phyloP scores from a whole-genome alignment of 1,140 invertebrate species.

The Calycopis cecrops region DNA sequence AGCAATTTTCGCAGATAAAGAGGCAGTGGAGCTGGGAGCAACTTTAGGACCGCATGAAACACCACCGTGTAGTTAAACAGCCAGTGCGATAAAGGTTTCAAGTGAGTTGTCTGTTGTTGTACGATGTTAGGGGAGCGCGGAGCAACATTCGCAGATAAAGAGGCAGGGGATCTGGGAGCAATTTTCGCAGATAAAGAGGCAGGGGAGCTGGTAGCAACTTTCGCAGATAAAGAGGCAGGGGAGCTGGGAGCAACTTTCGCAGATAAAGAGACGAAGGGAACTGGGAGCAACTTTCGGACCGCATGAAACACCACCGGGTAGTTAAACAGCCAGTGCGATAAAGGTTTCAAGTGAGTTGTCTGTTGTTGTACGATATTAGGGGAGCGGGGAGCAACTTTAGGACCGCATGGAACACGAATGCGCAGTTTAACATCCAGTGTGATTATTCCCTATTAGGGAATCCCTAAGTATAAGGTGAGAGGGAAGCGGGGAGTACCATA shows the following conservation, averaged over 20 bases:
- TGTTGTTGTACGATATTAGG: neutral
- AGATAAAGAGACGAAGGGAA: too few species aligned
- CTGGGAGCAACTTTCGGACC: too few species aligned
- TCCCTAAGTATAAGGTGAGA: too few species aligned
- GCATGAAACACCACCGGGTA: slow-evolving; percentile 37
- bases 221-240: too few species aligned
- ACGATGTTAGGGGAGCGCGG: too few species aligned
- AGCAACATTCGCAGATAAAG: slow-evolving; percentile 41
- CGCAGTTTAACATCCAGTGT: slow-evolving; percentile 32
- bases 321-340: slow-evolving; percentile 29
- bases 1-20: too few species aligned
- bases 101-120: slow-evolving; percentile 34
- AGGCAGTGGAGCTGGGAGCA: too few species aligned
- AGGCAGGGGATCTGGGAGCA: too few species aligned
- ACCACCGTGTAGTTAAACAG: slow-evolving; percentile 32
- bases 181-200: slow-evolving; percentile 27
- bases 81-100: slow-evolving; percentile 33
- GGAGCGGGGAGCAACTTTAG: neutral
- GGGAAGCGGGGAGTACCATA: too few species aligned
- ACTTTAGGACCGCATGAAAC: slow-evolving; percentile 36
- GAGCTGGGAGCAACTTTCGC: too few species aligned
- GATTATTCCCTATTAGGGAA: too few species aligned
- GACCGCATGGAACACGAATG: slow-evolving; percentile 36
- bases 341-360: slow-evolving; percentile 34
- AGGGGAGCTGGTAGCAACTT: too few species aligned